These are phyloP conservation scores for Orientallactaga bullata DNA, from an alignment of 2,113 vertebrate species.

Conservation along the genomic window DNA sequence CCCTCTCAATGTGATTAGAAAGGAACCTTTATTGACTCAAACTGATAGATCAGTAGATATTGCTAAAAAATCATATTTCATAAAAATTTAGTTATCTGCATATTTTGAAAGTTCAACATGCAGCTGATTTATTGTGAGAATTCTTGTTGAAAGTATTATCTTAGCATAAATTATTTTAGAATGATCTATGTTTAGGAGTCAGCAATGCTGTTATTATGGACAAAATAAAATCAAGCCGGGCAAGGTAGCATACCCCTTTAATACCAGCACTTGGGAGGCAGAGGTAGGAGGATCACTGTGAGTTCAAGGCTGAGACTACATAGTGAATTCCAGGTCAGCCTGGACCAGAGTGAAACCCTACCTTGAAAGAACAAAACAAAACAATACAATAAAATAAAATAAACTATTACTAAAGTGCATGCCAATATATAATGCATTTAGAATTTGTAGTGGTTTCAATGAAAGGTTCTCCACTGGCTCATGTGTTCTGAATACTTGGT, in stretches of 20 bases:
- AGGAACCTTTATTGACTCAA: neutral
- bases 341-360: too few species aligned
- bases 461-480: too few species aligned
- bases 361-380: too few species aligned
- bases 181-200: neutral
- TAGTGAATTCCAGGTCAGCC: too few species aligned
- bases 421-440: conserved; percentile 12
- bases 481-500: too few species aligned
- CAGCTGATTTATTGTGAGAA: neutral
- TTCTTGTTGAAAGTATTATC: conserved; percentile 5
- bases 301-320: too few species aligned
- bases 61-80: neutral
- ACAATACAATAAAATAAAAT: too few species aligned
- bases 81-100: neutral
- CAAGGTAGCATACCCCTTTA: too few species aligned
- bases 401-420: neutral
- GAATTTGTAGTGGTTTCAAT: neutral
- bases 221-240: neutral
- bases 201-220: neutral
- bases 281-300: too few species aligned
- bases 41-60: neutral
- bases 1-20: neutral
- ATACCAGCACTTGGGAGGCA: too few species aligned
- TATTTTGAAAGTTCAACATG: neutral
- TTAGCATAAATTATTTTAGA: neutral